A percentile compares a stretch with the other conserved stretches of the same genome.
These are phyloP conservation scores for Poeciliopsis gracilis DNA, from an alignment of 2,797 vertebrate species.

Conservation along the genomic window DNA sequence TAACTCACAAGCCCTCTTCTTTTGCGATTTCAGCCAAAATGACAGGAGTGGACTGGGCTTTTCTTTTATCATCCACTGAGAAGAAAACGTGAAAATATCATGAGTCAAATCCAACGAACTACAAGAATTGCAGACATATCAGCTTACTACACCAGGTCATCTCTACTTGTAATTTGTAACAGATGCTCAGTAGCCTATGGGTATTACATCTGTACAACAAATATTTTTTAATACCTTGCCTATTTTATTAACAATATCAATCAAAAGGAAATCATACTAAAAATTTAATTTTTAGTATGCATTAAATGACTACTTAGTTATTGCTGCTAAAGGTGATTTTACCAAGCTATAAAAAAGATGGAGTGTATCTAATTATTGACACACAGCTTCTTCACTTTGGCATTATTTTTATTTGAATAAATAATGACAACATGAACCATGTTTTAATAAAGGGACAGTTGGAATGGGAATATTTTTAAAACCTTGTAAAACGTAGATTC, in stretches of 20 bases:
- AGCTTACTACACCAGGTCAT: not conserved
- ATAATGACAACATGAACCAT: not conserved
- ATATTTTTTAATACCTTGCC: not conserved
- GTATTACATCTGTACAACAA: not conserved
- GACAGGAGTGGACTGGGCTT: slow-evolving; percentile 78
- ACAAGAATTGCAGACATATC: not conserved
- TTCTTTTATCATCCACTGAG: slow-evolving; percentile 84
- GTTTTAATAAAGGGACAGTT: not conserved
- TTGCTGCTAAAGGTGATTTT: not conserved
- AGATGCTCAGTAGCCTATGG: not conserved
- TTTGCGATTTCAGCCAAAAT: slow-evolving; percentile 84
- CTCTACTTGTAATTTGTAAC: slow-evolving; percentile 5
- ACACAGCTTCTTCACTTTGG: not conserved
- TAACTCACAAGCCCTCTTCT: slow-evolving; percentile 85
- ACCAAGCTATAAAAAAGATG: not conserved
- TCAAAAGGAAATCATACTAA: too few relatives aligned
- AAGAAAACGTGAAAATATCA: slow-evolving; percentile 1
- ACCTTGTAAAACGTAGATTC: not conserved
- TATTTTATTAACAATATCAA: not conserved
- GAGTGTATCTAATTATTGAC: not conserved
- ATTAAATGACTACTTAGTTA: not conserved
- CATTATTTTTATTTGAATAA: not conserved
- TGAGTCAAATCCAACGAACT: not conserved
- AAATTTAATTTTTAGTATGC: not conserved
- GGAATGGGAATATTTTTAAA: not conserved